phyloP scores from a whole-genome alignment of 2,888 invertebrate species.

The Tachystola acroxantha region DNA sequence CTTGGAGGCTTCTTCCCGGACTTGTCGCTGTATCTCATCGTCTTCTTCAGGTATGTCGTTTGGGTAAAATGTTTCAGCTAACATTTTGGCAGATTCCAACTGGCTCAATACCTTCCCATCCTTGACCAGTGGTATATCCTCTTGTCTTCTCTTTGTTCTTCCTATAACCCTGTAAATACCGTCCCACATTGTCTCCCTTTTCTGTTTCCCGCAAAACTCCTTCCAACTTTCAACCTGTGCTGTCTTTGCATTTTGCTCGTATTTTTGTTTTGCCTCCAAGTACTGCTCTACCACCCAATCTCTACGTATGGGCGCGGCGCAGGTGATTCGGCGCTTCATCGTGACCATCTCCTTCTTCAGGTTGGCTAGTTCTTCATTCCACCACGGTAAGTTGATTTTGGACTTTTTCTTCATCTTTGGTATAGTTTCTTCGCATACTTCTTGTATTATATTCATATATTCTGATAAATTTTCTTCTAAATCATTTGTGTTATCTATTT shows the following conservation, averaged over 20 bases:
- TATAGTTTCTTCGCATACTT: neutral
- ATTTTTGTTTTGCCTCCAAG: neutral
- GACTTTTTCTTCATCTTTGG: conserved; percentile 1
- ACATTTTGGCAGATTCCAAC: conserved; percentile 5
- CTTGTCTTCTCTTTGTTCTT: neutral
- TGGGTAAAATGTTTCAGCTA: conserved; percentile 7
- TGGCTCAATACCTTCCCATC: conserved; percentile 1
- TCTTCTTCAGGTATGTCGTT: neutral
- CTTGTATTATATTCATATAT: neutral
- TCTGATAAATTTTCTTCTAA: conserved; percentile 1
- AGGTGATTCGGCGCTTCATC: conserved; percentile 12
- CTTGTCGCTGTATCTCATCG: too few relatives aligned
- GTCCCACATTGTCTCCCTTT: conserved; percentile 10
- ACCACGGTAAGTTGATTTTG: conserved; percentile 15
- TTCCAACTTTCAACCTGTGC: conserved; percentile 7
- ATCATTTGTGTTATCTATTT: conserved; percentile 6
- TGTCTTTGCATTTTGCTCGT: neutral
- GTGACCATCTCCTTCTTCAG: conserved; percentile 12
- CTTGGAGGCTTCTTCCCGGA: too few relatives aligned
- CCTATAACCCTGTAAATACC: conserved; percentile 9
- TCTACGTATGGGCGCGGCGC: conserved; percentile 14
- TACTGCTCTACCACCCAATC: conserved; percentile 3
- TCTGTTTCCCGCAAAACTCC: conserved; percentile 8
- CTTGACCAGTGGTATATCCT: conserved; percentile 5
- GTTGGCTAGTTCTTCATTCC: conserved; percentile 11